Base-by-base conservation (phyloP, 2,113 vertebrate species). In the Verasper variegatus region DNA sequence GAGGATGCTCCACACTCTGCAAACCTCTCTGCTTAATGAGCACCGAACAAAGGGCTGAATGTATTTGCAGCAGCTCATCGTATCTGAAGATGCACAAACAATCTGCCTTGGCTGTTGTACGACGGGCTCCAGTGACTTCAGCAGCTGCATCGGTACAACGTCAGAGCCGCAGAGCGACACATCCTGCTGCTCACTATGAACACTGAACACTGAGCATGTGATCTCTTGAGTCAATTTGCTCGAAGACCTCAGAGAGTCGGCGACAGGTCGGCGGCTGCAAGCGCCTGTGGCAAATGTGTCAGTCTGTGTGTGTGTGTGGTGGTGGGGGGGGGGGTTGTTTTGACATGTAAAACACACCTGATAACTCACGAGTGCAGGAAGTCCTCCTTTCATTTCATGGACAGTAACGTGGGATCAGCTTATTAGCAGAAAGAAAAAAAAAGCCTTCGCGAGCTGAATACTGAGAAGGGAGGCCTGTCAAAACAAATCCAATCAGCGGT, bases 221-320 rank as follows among this genome's bases (percentile, higher is more conserved):
- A 91, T 83, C 72, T 47, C 55, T 52, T 59, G 21, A 82, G 85
- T 85, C 59, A 74, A 78, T 88, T 86, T 80, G 79, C 71, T 80
- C 27, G 20, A 57, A 79, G 62, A 71, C 71, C 68, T 74, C 52
- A 45, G 37, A 56, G 56, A 69, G 54, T 21, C 15, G 61, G 63
- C 57, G 23, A 70, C 21, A 0, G n/a, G 47, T 17, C 54, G 8
- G 2, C 60, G 23, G 74, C 68, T 71, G 74, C 73, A 23, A 81
- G 63, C 70, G 74, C 81, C 54, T 67, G 2, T 15, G 72, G 20
- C 40, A 52, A 49, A 57, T 74, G 67, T 82, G 55, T 70, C 10
- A 3, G 2, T 6, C 21, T 74, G 61, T 42, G 57, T 80, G 63
- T 68, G 37, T 47, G 45, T 47, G 42, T 45, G 12, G n/a, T n/a